phyloP scores from a whole-genome alignment of 2,888 invertebrate species.

The Conus canariensis region DNA sequence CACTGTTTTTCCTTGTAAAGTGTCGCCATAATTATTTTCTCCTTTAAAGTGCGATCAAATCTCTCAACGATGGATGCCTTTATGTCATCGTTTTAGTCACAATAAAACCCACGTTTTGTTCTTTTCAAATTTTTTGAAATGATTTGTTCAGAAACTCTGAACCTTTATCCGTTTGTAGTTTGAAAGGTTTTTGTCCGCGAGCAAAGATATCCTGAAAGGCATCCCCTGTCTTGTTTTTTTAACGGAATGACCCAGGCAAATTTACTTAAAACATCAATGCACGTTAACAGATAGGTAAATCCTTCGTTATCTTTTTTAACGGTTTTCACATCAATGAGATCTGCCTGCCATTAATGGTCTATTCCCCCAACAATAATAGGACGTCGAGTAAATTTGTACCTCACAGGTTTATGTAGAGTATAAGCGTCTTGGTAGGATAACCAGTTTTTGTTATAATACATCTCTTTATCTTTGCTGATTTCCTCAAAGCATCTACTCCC shows the following conservation, averaged over 20 bases:
- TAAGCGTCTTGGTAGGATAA: neutral
- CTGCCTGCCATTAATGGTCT: conserved; percentile 53
- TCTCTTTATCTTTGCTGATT: neutral
- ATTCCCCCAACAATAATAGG: conserved; percentile 54
- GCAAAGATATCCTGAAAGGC: conserved; percentile 48
- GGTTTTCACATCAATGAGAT: conserved; percentile 30
- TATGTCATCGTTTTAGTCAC: conserved; percentile 60
- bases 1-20: conserved; percentile 45
- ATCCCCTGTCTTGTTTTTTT: conserved; percentile 56
- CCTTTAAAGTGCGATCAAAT: conserved; percentile 52
- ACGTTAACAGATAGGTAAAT: conserved; percentile 56
- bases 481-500: neutral
- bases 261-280: conserved; percentile 64
- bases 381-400: conserved; percentile 43
- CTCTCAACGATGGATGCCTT: conserved; percentile 65
- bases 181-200: conserved; percentile 48
- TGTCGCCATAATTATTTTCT: conserved; percentile 51
- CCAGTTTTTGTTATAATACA: neutral
- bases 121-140: conserved; percentile 45
- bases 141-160: conserved; percentile 58
- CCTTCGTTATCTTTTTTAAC: conserved; percentile 64
- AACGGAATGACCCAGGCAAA: conserved; percentile 60
- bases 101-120: conserved; percentile 54
- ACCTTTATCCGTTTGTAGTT: conserved; percentile 55
- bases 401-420: conserved; percentile 49